Evolutionary conservation across 2,888 invertebrate species (phyloP).

Genomic region (Phortica magna): DNA sequence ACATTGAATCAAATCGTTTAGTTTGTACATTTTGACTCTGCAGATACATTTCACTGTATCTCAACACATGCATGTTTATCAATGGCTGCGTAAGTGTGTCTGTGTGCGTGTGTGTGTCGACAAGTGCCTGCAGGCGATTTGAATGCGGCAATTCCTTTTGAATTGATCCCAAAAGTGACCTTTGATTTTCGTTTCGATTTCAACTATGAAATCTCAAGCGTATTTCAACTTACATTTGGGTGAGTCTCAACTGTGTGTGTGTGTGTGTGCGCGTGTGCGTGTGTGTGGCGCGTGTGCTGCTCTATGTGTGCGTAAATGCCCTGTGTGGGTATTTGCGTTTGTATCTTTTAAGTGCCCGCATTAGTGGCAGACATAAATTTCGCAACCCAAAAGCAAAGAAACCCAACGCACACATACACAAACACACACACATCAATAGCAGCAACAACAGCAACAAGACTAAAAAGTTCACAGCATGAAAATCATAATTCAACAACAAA

Average conservation of each 20-base stretch:
- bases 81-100: constrained; percentile 36
- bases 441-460: constrained; percentile 55
- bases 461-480: constrained; percentile 64
- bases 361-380: constrained; percentile 68
- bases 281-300: background rate
- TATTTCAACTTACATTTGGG: constrained; percentile 34
- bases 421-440: constrained; percentile 29
- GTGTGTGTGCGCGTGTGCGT: background rate
- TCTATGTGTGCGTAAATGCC: constrained; percentile 10
- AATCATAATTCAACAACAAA: constrained; percentile 64
- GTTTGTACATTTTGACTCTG: constrained; percentile 61
- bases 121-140: constrained; percentile 64
- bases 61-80: background rate
- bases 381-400: constrained; percentile 49
- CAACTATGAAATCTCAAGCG: constrained; percentile 67
- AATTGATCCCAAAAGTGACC: constrained; percentile 71
- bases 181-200: constrained; percentile 70
- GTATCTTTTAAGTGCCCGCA: constrained; percentile 69
- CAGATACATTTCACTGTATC: constrained; percentile 20
- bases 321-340: constrained; percentile 59
- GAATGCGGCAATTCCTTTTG: constrained; percentile 71
- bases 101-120: constrained; percentile 41
- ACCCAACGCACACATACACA: constrained; percentile 28
- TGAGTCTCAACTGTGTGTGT: background rate
- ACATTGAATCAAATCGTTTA: constrained; percentile 62